A percentile compares a stretch with the other conserved stretches of the same genome.
Evolutionary conservation across 2,888 invertebrate genomes (phyloP).

Genomic region (Torymus tubicola): DNA sequence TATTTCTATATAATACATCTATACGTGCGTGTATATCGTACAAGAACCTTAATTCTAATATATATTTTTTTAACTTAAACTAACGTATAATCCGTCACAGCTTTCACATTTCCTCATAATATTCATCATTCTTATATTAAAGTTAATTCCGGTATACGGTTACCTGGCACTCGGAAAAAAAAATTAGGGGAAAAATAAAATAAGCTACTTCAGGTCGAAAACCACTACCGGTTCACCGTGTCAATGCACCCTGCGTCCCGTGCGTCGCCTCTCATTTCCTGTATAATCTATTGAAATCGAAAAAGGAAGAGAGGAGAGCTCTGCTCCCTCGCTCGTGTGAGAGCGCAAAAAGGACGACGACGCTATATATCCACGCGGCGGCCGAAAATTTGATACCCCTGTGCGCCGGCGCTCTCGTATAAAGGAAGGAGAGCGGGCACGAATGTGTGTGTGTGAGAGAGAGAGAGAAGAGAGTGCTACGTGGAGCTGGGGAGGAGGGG

Average conservation of each 20-base stretch:
- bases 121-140: too few species aligned
- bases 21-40: too few species aligned
- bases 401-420: slow-evolving; percentile 4
- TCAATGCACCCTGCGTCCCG: background rate
- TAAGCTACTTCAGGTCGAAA: background rate
- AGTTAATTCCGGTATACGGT: background rate
- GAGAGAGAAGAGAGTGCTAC: background rate
- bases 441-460: slow-evolving; percentile 21
- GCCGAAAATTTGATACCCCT: slow-evolving; percentile 49
- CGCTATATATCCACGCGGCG: background rate
- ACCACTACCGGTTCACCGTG: slow-evolving; percentile 24
- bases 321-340: background rate
- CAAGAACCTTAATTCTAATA: too few species aligned
- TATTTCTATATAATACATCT: too few species aligned
- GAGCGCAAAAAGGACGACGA: slow-evolving; percentile 18
- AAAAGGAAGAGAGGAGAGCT: slow-evolving; percentile 17
- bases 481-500: background rate
- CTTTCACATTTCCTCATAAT: too few species aligned
- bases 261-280: slow-evolving; percentile 24
- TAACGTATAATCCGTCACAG: too few species aligned
- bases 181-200: background rate
- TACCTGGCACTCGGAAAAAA: too few species aligned
- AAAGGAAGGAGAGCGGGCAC: slow-evolving; percentile 32
- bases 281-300: slow-evolving; percentile 17
- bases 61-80: too few species aligned